These are phyloP conservation scores for Sebastes trivittatus DNA, from an alignment of 2,797 vertebrate species.

Conservation along the genomic window DNA sequence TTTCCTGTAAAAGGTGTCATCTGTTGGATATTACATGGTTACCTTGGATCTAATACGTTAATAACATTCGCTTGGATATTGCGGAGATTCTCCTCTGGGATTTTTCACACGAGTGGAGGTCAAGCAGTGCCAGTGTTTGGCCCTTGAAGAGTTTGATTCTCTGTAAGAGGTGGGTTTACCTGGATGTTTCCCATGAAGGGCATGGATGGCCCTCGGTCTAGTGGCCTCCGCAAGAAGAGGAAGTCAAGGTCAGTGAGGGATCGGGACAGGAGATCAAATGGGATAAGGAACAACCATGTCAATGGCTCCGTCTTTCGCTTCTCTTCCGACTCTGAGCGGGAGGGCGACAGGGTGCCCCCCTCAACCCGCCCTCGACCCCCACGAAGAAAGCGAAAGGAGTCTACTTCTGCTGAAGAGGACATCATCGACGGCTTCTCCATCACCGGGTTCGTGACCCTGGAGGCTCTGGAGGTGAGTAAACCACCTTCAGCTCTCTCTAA, in stretches of 20 bases:
- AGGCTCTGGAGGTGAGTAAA: slow-evolving; percentile 92
- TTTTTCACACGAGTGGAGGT: slow-evolving; percentile 75
- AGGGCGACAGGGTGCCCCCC: slow-evolving; percentile 86
- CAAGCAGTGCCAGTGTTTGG: slow-evolving; percentile 35
- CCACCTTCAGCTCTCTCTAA: not conserved
- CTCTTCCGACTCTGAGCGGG: slow-evolving; percentile 91
- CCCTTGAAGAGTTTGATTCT: slow-evolving; percentile 45
- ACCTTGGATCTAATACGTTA: slow-evolving; percentile 78
- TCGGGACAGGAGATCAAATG: slow-evolving; percentile 85
- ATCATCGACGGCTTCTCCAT: slow-evolving; percentile 97
- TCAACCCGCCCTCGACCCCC: slow-evolving; percentile 91
- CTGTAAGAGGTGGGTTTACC: slow-evolving; percentile 47
- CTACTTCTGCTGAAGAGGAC: slow-evolving; percentile 94
- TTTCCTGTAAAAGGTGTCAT: slow-evolving; percentile 50
- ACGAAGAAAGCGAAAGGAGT: slow-evolving; percentile 91
- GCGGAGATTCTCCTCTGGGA: slow-evolving; percentile 73
- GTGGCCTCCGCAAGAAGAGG: slow-evolving; percentile 91
- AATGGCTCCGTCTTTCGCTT: slow-evolving; percentile 79
- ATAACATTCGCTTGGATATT: slow-evolving; percentile 82
- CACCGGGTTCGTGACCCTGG: slow-evolving; percentile 91
- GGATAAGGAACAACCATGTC: slow-evolving; percentile 77
- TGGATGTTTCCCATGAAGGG: slow-evolving; percentile 80
- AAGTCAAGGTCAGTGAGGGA: slow-evolving; percentile 92
- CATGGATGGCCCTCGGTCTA: slow-evolving; percentile 92
- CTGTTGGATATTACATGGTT: slow-evolving; percentile 82